Evolutionary conservation across 2,113 vertebrate species (phyloP).

Genomic region (Sialia sialis): DNA sequence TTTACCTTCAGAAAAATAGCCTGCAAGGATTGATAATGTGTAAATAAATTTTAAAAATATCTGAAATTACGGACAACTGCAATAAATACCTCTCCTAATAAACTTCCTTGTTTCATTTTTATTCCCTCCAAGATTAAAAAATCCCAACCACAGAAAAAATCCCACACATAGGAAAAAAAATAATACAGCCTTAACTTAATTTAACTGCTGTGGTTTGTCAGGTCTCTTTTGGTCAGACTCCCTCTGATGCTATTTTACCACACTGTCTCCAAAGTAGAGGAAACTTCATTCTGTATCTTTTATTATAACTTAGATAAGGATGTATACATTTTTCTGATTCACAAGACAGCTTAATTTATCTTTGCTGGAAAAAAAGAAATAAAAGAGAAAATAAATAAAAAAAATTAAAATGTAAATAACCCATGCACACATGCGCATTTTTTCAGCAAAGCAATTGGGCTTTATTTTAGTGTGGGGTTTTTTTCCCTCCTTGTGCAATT

Average conservation of each 20-base stretch:
- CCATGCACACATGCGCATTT: neutral
- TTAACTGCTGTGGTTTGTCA: neutral
- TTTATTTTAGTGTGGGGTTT: neutral
- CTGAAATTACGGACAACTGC: neutral
- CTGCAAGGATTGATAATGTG: neutral
- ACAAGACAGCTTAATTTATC: neutral
- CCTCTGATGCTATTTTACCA: neutral
- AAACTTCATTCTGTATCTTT: neutral
- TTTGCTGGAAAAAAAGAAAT: neutral
- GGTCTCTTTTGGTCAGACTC: neutral
- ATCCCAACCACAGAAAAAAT: fast-evolving
- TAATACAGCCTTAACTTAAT: neutral
- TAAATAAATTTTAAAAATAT: neutral
- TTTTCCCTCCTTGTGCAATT: neutral
- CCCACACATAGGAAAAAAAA: neutral
- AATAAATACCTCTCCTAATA: neutral
- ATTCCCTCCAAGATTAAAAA: neutral
- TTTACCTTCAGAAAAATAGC: neutral
- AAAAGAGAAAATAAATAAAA: neutral
- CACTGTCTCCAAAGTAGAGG: neutral
- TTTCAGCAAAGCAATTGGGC: neutral
- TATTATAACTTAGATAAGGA: neutral
- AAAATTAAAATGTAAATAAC: neutral
- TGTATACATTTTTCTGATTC: neutral
- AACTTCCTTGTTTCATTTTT: neutral